phyloP scores from a whole-genome alignment of 2,888 invertebrate species.

The Bugulina stolonifera region DNA sequence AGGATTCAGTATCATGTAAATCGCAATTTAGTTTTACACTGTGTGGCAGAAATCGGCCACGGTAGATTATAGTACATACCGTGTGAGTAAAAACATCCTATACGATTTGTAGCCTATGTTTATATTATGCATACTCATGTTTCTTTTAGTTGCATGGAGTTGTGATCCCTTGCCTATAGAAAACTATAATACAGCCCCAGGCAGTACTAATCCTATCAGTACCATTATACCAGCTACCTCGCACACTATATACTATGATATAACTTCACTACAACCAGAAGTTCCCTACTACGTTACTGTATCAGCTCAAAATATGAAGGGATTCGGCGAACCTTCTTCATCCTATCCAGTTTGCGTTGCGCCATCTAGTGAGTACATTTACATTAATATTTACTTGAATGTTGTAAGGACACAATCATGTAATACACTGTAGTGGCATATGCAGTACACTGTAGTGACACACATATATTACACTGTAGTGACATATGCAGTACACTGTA shows the following conservation, averaged over 20 bases:
- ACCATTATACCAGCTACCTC: background rate
- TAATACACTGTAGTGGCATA: background rate
- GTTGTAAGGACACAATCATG: background rate
- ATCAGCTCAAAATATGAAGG: constrained; percentile 7
- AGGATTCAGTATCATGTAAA: no score
- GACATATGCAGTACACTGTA: background rate
- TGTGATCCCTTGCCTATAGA: background rate
- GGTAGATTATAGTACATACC: no score
- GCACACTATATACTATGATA: background rate
- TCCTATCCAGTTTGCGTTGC: background rate
- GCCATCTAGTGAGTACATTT: background rate
- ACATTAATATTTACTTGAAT: no score
- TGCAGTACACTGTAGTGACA: background rate
- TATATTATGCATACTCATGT: no score
- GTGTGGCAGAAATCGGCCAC: no score
- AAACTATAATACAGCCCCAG: no score
- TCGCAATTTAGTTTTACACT: no score
- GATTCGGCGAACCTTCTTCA: background rate
- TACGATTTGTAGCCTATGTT: no score
- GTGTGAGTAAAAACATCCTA: no score
- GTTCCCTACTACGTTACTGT: background rate
- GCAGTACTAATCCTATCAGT: no score
- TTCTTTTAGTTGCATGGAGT: background rate
- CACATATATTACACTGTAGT: no score
- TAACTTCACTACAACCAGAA: background rate